Evolutionary conservation across 2,113 vertebrate species (phyloP).

Genomic region (Suricata suricatta): DNA sequence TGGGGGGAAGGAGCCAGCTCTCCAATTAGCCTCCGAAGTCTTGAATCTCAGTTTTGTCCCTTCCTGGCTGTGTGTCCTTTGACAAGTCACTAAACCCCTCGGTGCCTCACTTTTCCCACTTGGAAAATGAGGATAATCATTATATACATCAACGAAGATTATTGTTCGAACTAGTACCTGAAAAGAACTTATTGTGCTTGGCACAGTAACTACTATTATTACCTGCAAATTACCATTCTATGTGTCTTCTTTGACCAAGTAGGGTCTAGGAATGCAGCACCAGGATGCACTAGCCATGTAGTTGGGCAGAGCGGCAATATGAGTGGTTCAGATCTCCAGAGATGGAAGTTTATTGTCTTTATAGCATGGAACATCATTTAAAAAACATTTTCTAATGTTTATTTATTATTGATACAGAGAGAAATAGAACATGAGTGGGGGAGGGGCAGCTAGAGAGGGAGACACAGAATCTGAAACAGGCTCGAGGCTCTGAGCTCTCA

Average conservation of each 20-base stretch:
- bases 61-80: neutral
- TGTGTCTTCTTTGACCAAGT: neutral
- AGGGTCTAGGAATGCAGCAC: neutral
- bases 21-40: neutral
- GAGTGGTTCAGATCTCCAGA: neutral
- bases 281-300: neutral
- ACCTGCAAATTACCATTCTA: neutral
- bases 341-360: neutral
- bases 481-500: too few relatives aligned
- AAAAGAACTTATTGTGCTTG: neutral
- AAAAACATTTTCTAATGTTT: neutral
- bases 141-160: neutral
- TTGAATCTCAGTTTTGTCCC: neutral
- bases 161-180: neutral
- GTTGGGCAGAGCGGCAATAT: neutral
- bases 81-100: neutral
- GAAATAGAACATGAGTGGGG: too few relatives aligned
- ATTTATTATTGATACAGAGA: too few relatives aligned
- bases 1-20: neutral
- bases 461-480: too few relatives aligned
- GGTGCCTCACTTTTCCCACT: neutral
- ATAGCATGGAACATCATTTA: neutral
- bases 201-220: neutral
- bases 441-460: too few relatives aligned
- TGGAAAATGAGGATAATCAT: neutral